Base-by-base conservation (phyloP, 2,113 vertebrate genomes). In the Delphinus delphis region DNA sequence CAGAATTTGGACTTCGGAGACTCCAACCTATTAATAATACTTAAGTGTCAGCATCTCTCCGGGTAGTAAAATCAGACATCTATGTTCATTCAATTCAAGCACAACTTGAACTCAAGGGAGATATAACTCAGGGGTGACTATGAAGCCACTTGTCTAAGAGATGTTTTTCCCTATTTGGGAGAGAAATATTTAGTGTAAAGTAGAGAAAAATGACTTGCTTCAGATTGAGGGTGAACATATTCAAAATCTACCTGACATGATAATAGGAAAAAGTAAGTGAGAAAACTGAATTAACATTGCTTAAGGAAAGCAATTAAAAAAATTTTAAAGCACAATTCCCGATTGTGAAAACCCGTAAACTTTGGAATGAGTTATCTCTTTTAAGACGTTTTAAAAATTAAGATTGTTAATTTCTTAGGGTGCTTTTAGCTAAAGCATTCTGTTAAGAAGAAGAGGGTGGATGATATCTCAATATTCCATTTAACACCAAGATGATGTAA, bases 341-440 rank as follows among this genome's bases (percentile, higher is more conserved):
- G 31, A 79, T 5, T 77, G 15, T n/a, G 11, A 85, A 96, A 96
- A 82, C 31, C 53, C 3, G 15, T 83, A 74, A 93, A 70, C 23
- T 67, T 70, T 80, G 25, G 15, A 68, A 87, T 63, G 41, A 88
- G 38, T 36, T 76, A 89, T 11, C 25, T 73, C 41, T 84, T 88
- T 88, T 53, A 92, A 89, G 55, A 94, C 12, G 26, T 53, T 92
- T 93, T 87, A 62, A 31, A 73, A 96, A 90, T 94, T 68, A 67
- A 90, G 28, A 86, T 38, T 55, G 21, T 68, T 92, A 33, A 44
- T 92, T 88, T 65, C 33, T 90, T 38, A 86, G 81, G 23, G 84
- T 81, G 11, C 50, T 95, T 96, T 92, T 87, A 90, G 55, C 10
- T 89, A 58, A 96, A 90, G 55, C 38, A 81, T 81, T 96, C 7